These are phyloP conservation scores for Podocnemis expansa DNA, from an alignment of 2,113 vertebrate genomes.

Conservation along the genomic window DNA sequence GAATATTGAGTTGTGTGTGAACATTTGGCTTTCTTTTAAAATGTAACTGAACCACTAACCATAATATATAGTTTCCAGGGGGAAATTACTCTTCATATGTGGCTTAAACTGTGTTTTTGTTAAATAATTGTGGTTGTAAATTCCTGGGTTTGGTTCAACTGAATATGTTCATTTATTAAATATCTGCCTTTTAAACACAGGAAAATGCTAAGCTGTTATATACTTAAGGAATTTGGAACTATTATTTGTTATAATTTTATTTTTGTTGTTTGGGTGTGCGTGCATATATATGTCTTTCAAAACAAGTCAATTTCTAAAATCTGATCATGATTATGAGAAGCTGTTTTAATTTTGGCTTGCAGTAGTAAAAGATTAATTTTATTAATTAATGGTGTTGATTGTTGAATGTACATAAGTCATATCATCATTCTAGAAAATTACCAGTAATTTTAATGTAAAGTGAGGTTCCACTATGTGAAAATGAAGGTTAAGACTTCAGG, in stretches of 20 bases:
- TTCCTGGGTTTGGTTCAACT: slow-evolving; percentile 44
- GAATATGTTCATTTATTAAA: slow-evolving; percentile 32
- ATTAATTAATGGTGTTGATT: background rate
- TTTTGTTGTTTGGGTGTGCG: background rate
- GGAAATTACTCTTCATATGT: slow-evolving; percentile 62
- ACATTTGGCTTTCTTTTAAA: slow-evolving; percentile 64
- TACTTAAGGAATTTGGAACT: background rate
- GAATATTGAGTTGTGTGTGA: background rate
- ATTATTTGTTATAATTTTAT: background rate
- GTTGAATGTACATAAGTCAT: fast-evolving
- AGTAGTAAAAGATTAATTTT: background rate
- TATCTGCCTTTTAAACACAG: slow-evolving; percentile 21
- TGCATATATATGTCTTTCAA: background rate
- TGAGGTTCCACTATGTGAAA: background rate
- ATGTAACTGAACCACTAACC: slow-evolving; percentile 55
- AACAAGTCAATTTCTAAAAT: background rate
- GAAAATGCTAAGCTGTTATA: slow-evolving; percentile 49
- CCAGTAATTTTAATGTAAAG: background rate
- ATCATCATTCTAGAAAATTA: fast-evolving
- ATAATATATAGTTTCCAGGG: slow-evolving; percentile 52
- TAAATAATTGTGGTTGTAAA: slow-evolving; percentile 60
- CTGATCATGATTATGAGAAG: background rate
- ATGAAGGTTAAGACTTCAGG: background rate
- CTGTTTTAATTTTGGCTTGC: background rate
- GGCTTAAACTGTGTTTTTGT: slow-evolving; percentile 51